Percentiles rank a stretch among this genome's conserved stretches.
These are phyloP conservation scores for Tortrix viridana DNA, from an alignment of 2,888 invertebrate genomes.

Conservation along the genomic window DNA sequence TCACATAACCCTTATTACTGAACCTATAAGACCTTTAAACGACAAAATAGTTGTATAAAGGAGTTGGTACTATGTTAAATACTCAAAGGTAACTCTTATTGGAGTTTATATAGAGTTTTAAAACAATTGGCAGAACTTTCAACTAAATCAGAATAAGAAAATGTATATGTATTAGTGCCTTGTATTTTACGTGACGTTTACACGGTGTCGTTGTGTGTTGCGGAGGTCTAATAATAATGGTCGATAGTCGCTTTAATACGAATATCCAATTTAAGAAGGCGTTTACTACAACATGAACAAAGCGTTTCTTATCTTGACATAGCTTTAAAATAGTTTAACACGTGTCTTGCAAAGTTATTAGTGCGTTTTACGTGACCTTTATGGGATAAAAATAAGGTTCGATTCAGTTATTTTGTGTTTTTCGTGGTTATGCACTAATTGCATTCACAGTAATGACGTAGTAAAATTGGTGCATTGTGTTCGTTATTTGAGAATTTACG, in stretches of 20 bases:
- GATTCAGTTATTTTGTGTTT: constrained; percentile 30
- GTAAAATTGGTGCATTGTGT: constrained; percentile 61
- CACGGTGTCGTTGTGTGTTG: no score
- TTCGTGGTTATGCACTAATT: constrained; percentile 50
- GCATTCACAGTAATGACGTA: constrained; percentile 55
- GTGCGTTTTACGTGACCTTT: constrained; percentile 34
- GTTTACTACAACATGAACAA: no score
- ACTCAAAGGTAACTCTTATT: neutral
- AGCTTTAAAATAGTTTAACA: constrained; percentile 25
- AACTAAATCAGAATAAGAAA: constrained; percentile 22
- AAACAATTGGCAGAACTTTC: constrained; percentile 3
- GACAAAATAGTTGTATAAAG: neutral
- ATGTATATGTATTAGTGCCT: no score
- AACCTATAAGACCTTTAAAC: neutral
- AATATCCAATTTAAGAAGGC: no score
- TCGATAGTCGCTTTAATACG: no score
- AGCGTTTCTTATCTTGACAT: no score
- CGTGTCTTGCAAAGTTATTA: constrained; percentile 39
- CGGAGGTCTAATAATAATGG: no score
- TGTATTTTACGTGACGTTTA: no score
- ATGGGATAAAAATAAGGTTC: constrained; percentile 23
- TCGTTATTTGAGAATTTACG: constrained; percentile 39
- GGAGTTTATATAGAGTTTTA: neutral
- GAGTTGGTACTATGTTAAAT: neutral
- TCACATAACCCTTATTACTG: constrained; percentile 2